Conservation (phyloP, 2,113 vertebrate species). For the Condylura cristata region DNA sequence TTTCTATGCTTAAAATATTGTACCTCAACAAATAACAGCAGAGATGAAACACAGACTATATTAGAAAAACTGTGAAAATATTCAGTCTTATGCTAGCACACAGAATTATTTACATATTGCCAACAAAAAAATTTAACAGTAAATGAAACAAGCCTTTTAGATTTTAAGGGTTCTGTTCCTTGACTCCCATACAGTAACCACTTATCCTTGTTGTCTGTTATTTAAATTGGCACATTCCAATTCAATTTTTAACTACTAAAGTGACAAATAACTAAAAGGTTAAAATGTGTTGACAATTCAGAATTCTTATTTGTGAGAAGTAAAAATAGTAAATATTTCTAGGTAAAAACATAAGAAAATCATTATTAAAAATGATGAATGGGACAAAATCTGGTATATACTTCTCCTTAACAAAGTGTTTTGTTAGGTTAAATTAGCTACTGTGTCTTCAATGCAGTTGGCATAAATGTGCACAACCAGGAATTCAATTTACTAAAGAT, state of each 20-base stretch:
- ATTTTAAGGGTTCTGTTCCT: background rate
- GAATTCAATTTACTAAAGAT: background rate
- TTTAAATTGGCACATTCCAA: background rate
- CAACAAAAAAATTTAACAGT: background rate
- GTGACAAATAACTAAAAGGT: background rate
- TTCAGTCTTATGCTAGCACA: background rate
- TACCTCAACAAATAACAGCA: background rate
- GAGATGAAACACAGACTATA: background rate
- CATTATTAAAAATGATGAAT: background rate
- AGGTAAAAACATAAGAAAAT: background rate
- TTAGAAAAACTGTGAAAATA: background rate
- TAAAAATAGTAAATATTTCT: background rate
- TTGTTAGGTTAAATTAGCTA: background rate
- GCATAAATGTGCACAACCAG: background rate
- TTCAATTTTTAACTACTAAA: background rate
- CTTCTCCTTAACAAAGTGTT: background rate
- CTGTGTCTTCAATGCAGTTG: background rate
- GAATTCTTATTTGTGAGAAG: background rate
- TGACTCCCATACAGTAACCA: background rate
- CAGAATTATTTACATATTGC: background rate
- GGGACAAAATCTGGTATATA: background rate
- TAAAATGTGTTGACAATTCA: background rate
- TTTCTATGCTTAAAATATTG: background rate
- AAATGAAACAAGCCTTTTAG: background rate
- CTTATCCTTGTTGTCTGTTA: background rate